Evolutionary conservation across 2,113 vertebrate genomes (phyloP).

Genomic region (Romanogobio albipinnatus): DNA sequence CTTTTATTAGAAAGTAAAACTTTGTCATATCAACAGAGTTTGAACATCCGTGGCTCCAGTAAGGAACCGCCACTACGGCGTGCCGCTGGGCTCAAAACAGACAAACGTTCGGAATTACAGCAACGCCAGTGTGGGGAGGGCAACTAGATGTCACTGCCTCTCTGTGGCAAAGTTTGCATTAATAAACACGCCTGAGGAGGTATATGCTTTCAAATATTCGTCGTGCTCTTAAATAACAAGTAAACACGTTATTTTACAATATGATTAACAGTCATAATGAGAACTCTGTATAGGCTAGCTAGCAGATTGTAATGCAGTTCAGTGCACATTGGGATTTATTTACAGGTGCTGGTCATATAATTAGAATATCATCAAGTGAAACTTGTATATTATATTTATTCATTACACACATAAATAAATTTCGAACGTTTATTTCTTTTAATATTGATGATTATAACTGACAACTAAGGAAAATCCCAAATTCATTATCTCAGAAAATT

Average conservation of each 20-base stretch:
- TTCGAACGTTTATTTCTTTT: too few relatives aligned
- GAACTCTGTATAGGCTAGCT: background rate
- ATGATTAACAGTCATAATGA: background rate
- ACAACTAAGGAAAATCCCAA: too few relatives aligned
- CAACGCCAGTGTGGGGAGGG: background rate
- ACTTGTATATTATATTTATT: too few relatives aligned
- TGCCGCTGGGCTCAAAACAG: slow-evolving; percentile 6
- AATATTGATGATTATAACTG: too few relatives aligned
- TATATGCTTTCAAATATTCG: background rate
- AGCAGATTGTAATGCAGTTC: background rate
- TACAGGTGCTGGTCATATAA: too few relatives aligned
- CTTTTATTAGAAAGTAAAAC: slow-evolving; percentile 26
- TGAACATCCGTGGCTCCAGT: slow-evolving; percentile 46
- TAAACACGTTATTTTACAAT: background rate
- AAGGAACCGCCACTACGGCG: slow-evolving; percentile 59
- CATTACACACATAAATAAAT: too few relatives aligned
- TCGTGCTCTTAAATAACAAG: background rate
- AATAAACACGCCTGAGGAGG: background rate
- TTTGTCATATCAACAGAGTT: slow-evolving; percentile 39
- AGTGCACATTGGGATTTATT: background rate
- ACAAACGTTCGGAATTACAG: slow-evolving; percentile 8
- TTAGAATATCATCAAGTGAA: too few relatives aligned
- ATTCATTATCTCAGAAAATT: too few relatives aligned
- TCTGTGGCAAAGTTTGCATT: background rate
- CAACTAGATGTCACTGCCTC: background rate